These are phyloP conservation scores for Drosophila erecta DNA, from an alignment of 1,140 invertebrate genomes.

Conservation along the genomic window DNA sequence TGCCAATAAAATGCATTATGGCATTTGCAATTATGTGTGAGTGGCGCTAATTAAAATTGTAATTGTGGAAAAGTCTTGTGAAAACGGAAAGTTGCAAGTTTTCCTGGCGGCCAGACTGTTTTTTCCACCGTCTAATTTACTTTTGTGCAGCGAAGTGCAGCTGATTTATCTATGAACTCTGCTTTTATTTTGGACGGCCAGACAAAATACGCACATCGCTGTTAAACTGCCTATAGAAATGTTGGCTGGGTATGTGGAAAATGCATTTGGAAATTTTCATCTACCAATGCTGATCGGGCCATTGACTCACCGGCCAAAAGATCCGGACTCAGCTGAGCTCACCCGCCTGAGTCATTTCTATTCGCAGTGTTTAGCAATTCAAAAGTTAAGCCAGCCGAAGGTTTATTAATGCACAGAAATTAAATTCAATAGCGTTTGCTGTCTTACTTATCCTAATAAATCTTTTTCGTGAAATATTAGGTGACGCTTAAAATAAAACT, in stretches of 20 bases:
- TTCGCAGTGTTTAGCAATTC: constrained; percentile 48
- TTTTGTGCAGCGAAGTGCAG: constrained; percentile 53
- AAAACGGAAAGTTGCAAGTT: constrained; percentile 65
- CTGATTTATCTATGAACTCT: constrained; percentile 46
- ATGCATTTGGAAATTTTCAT: constrained; percentile 41
- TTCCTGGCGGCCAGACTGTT: constrained; percentile 15
- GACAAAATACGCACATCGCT: constrained; percentile 40
- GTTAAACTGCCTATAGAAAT: constrained; percentile 34
- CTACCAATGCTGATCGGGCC: constrained; percentile 34
- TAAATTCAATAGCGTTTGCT: not conserved
- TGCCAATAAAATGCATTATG: constrained; percentile 69
- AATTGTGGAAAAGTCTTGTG: constrained; percentile 60
- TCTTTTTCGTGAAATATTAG: too few species aligned
- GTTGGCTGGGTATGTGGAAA: constrained; percentile 34
- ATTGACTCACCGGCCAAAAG: constrained; percentile 60
- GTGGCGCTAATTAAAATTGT: constrained; percentile 60
- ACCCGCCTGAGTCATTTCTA: constrained; percentile 53
- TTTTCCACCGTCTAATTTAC: constrained; percentile 7
- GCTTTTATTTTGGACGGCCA: constrained; percentile 15
- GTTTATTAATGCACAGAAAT: constrained; percentile 57
- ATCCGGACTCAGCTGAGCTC: constrained; percentile 48
- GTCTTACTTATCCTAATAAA: not conserved
- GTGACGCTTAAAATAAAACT: too few species aligned
- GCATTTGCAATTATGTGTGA: constrained; percentile 65
- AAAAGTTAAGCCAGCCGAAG: constrained; percentile 41